phyloP scores from a whole-genome alignment of 1,140 invertebrate species.

The Eriocheir sinensis region DNA sequence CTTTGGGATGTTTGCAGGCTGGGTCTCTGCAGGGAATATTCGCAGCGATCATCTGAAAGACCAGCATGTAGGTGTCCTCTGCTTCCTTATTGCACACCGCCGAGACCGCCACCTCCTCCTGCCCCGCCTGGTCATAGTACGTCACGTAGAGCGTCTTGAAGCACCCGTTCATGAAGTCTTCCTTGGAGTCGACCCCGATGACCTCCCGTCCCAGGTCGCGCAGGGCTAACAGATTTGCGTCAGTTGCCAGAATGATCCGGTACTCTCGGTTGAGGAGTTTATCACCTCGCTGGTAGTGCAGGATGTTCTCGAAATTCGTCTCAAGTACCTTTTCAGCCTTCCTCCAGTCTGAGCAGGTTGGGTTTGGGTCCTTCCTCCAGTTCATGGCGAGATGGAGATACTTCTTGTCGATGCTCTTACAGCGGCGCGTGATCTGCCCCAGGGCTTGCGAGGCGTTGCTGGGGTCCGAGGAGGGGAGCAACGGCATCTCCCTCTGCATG shows the following conservation, averaged over 20 bases:
- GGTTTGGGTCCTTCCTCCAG: slow-evolving; percentile 48
- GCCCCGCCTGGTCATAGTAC: neutral
- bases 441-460: slow-evolving; percentile 29
- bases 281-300: slow-evolving; percentile 41
- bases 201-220: slow-evolving; percentile 19
- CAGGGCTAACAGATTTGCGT: slow-evolving; percentile 32
- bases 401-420: slow-evolving; percentile 49
- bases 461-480: slow-evolving; percentile 9
- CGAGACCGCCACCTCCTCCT: slow-evolving; percentile 28
- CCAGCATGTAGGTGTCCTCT: slow-evolving; percentile 29
- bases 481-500: slow-evolving; percentile 41
- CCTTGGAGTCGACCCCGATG: slow-evolving; percentile 39
- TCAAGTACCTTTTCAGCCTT: slow-evolving; percentile 47
- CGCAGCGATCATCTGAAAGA: slow-evolving; percentile 36
- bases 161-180: slow-evolving; percentile 46
- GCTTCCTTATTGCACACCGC: slow-evolving; percentile 27
- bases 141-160: slow-evolving; percentile 31
- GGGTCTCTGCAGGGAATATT: slow-evolving; percentile 47
- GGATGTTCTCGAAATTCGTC: slow-evolving; percentile 32
- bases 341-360: slow-evolving; percentile 47
- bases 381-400: slow-evolving; percentile 50
- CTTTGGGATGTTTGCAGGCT: neutral
- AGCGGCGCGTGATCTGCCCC: slow-evolving; percentile 35
- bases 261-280: slow-evolving; percentile 10
- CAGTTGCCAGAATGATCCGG: slow-evolving; percentile 34